Percentiles rank a stretch among this genome's conserved stretches.
phyloP scores from a whole-genome alignment of 1,140 invertebrate genomes.

The Panagrolaimus sp. region DNA sequence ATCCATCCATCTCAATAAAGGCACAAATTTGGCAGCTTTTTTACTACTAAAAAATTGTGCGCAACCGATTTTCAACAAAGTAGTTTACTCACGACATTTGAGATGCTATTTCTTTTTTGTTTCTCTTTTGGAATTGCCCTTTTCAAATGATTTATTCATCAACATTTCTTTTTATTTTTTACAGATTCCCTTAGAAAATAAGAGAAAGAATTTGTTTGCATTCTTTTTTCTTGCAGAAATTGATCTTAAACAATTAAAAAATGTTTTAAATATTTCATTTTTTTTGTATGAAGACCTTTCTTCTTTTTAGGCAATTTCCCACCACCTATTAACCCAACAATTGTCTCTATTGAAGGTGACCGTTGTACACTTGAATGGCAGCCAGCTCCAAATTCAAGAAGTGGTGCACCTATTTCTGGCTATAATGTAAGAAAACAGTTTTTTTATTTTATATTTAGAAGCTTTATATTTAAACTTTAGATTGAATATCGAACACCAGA shows the following conservation, averaged over 20 bases:
- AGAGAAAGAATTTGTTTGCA: not conserved
- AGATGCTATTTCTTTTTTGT: too few species aligned
- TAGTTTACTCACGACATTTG: too few species aligned
- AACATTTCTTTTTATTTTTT: too few species aligned
- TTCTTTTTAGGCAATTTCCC: not conserved
- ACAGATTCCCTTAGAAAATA: too few species aligned
- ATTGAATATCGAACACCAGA: constrained; percentile 45
- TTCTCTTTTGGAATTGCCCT: too few species aligned
- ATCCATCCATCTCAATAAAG: too few species aligned
- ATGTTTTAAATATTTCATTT: not conserved
- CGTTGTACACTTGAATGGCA: constrained; percentile 48
- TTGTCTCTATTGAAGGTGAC: constrained; percentile 49
- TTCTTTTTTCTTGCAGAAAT: not conserved
- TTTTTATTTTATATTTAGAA: not conserved
- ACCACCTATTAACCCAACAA: constrained; percentile 35
- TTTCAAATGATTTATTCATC: too few species aligned
- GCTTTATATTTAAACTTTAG: constrained; percentile 8
- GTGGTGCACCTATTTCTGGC: constrained; percentile 21
- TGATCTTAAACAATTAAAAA: not conserved
- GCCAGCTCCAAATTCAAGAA: constrained; percentile 21
- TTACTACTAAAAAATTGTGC: too few species aligned
- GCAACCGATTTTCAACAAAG: too few species aligned
- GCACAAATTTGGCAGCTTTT: too few species aligned
- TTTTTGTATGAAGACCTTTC: constrained; percentile 14
- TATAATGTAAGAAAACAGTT: constrained; percentile 30